phyloP scores from a whole-genome alignment of 1,140 invertebrate species.

The Drosophila ambigua region DNA sequence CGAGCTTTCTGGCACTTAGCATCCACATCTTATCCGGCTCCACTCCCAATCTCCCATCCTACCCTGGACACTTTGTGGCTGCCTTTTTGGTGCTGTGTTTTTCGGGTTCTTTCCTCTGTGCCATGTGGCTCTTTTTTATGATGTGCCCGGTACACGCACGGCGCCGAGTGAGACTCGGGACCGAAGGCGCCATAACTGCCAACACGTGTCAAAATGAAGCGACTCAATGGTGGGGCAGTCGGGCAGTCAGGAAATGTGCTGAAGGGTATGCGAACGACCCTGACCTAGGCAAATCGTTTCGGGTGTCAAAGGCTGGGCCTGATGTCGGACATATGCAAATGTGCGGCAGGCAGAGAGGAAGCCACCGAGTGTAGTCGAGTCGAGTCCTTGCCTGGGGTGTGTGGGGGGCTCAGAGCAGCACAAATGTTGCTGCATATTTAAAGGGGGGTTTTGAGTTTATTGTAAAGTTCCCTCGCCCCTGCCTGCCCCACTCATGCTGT shows the following conservation, averaged over 20 bases:
- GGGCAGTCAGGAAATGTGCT: neutral
- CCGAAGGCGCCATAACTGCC: constrained; percentile 73
- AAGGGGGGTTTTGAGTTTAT: constrained; percentile 55
- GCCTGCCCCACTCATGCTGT: neutral
- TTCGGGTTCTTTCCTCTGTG: constrained; percentile 25
- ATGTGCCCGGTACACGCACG: constrained; percentile 59
- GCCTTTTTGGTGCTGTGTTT: constrained; percentile 23
- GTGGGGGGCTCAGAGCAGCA: constrained; percentile 16
- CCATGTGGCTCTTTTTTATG: constrained; percentile 54
- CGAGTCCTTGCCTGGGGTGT: constrained; percentile 45
- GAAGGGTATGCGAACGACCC: constrained; percentile 50
- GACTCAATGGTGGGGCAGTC: constrained; percentile 31
- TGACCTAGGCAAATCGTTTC: constrained; percentile 77
- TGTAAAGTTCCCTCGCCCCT: constrained; percentile 6
- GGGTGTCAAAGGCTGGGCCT: constrained; percentile 73
- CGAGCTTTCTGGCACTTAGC: neutral
- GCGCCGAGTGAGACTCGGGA: constrained; percentile 29
- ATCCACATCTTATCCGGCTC: neutral
- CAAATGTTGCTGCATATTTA: constrained; percentile 64
- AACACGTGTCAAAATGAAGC: constrained; percentile 73
- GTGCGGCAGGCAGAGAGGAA: constrained; percentile 17
- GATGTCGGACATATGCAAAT: constrained; percentile 74
- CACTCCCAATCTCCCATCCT: neutral
- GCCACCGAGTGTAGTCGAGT: neutral
- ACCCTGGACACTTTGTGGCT: constrained; percentile 18